These are phyloP conservation scores for Dermatophagoides farinae DNA, from an alignment of 1,140 invertebrate species.

Conservation along the genomic window DNA sequence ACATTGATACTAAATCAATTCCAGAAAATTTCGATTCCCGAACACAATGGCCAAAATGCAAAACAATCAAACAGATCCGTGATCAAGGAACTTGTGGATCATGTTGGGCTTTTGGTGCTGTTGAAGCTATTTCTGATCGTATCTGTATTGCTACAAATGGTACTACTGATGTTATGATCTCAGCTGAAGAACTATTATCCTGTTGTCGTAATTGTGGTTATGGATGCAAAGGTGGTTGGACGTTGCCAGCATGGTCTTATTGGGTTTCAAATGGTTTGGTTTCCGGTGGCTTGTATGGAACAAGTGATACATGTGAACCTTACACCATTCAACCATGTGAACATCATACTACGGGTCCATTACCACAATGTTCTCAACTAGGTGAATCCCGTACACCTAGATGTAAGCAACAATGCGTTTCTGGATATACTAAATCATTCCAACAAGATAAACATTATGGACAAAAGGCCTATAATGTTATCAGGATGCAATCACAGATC, in stretches of 20 bases:
- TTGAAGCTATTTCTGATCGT: slow-evolving; percentile 78
- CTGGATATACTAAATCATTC: slow-evolving; percentile 27
- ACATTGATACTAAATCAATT: slow-evolving; percentile 27
- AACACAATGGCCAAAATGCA: slow-evolving; percentile 58
- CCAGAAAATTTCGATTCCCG: slow-evolving; percentile 58
- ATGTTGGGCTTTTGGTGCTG: slow-evolving; percentile 61
- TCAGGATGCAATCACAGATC: slow-evolving; percentile 43
- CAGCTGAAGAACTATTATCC: slow-evolving; percentile 62
- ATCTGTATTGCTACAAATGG: slow-evolving; percentile 60
- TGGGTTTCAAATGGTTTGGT: slow-evolving; percentile 58
- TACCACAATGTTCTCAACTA: slow-evolving; percentile 20
- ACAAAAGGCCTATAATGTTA: slow-evolving; percentile 39
- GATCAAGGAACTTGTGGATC: slow-evolving; percentile 45
- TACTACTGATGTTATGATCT: slow-evolving; percentile 43
- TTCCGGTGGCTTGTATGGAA: slow-evolving; percentile 56
- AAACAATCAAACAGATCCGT: slow-evolving; percentile 45
- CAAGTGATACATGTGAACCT: slow-evolving; percentile 33
- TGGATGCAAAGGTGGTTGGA: slow-evolving; percentile 56
- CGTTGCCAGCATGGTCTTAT: slow-evolving; percentile 53
- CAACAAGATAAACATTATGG: slow-evolving; percentile 45
- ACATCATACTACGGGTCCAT: slow-evolving; percentile 22
- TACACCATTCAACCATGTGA: slow-evolving; percentile 24
- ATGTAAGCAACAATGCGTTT: slow-evolving; percentile 28
- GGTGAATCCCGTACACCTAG: slow-evolving; percentile 25
- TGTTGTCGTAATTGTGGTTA: slow-evolving; percentile 59